Evolutionary conservation across 2,888 invertebrate genomes (phyloP).

Genomic region (Malacosoma neustria): DNA sequence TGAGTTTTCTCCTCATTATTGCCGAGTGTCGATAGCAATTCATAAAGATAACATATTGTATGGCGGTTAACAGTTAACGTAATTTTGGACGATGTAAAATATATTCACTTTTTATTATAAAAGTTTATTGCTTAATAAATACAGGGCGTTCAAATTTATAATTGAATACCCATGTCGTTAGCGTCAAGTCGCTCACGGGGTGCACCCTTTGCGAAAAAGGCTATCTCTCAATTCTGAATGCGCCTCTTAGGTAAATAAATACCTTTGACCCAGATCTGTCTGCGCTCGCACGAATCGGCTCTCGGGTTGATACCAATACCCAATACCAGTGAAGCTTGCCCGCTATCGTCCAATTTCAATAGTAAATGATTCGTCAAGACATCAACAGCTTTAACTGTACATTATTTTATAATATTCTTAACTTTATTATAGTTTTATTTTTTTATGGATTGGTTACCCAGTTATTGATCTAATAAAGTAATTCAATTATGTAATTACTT

Average conservation of each 20-base stretch:
- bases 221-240: constrained; percentile 32
- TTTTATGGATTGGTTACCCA: no score
- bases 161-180: constrained; percentile 20
- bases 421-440: no score
- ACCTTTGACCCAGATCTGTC: constrained; percentile 56
- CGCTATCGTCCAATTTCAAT: constrained; percentile 14
- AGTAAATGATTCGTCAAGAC: constrained; percentile 31
- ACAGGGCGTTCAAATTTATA: constrained; percentile 27
- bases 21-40: constrained; percentile 29
- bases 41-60: constrained; percentile 51
- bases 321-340: constrained; percentile 13
- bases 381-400: constrained; percentile 10
- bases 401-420: constrained; percentile 5
- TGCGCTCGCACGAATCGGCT: constrained; percentile 32
- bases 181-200: constrained; percentile 34
- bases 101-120: constrained; percentile 39
- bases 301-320: constrained; percentile 16
- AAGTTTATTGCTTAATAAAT: constrained; percentile 51
- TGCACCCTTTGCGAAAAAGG: constrained; percentile 36
- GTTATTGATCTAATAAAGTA: no score
- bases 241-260: constrained; percentile 57
- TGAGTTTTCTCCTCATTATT: constrained; percentile 43
- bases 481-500: no score
- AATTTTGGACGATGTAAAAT: constrained; percentile 46
- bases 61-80: constrained; percentile 48